Conservation (phyloP, 2,797 vertebrate genomes). For the Adrianichthys oophorus region DNA sequence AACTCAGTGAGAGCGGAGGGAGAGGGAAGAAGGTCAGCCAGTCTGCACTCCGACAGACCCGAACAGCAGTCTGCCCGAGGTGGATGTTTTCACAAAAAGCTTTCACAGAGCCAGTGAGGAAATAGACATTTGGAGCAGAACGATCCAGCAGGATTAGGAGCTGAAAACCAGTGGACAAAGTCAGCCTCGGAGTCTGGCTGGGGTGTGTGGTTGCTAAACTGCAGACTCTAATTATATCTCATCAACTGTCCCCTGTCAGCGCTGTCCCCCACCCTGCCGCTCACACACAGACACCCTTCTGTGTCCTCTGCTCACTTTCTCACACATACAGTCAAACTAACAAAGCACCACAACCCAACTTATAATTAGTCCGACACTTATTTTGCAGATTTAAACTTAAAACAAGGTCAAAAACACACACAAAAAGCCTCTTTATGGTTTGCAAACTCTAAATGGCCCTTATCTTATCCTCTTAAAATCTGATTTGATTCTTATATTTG, state of each 20-base stretch:
- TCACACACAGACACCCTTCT: conserved; percentile 38
- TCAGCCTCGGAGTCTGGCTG: conserved; percentile 39
- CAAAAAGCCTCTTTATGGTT: conserved; percentile 8
- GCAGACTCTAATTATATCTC: conserved; percentile 77
- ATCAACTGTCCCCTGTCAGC: conserved; percentile 71
- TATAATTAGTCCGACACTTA: conserved; percentile 44
- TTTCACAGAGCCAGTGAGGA: conserved; percentile 2
- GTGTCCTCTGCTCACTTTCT: conserved; percentile 40
- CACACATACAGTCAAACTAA: conserved; percentile 35
- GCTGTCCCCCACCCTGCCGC: conserved; percentile 57
- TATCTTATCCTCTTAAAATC: not conserved
- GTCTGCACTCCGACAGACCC: conserved; percentile 14
- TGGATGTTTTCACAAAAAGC: conserved; percentile 29
- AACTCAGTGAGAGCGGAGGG: conserved; percentile 56
- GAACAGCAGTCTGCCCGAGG: conserved; percentile 1
- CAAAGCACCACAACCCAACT: conserved; percentile 25
- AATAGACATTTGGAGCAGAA: conserved; percentile 5
- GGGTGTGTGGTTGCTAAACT: conserved; percentile 63
- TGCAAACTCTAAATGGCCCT: conserved; percentile 7
- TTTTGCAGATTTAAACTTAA: conserved; percentile 18
- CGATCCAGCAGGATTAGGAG: conserved; percentile 1
- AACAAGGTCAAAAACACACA: conserved; percentile 13
- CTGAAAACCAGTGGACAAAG: conserved; percentile 25
- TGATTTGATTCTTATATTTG: not conserved
- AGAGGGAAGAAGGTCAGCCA: conserved; percentile 60